These are phyloP conservation scores for Plagodis pulveraria DNA, from an alignment of 2,888 invertebrate genomes.

Conservation along the genomic window DNA sequence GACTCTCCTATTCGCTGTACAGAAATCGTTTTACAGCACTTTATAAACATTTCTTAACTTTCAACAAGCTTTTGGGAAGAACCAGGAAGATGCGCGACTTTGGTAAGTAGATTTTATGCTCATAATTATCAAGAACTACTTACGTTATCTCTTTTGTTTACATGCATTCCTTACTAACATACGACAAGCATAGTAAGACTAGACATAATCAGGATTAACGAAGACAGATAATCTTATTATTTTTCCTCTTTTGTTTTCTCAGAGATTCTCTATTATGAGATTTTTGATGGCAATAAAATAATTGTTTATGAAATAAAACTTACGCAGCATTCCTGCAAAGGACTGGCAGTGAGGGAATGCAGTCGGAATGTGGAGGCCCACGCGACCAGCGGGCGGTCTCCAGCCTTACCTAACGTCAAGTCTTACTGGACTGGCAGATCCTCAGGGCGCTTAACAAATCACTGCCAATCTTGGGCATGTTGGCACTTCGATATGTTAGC, in stretches of 20 bases:
- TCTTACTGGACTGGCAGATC: constrained; percentile 1
- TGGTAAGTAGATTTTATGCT: no score
- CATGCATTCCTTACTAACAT: no score
- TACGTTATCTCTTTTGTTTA: no score
- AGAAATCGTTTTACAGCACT: background rate
- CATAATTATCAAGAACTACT: no score
- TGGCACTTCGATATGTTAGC: background rate
- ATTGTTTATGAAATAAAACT: constrained; percentile 7
- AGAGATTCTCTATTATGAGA: no score
- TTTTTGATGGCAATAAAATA: background rate
- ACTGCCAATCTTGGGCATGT: constrained; percentile 11
- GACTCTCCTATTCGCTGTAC: constrained; percentile 4
- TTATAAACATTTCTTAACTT: background rate
- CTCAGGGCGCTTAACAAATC: constrained; percentile 10
- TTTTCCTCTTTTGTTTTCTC: no score
- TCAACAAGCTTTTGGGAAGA: background rate
- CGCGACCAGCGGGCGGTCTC: constrained; percentile 28
- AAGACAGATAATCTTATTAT: no score
- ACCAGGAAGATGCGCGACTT: no score
- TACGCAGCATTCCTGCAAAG: constrained; percentile 10
- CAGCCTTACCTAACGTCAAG: constrained; percentile 9
- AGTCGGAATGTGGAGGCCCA: constrained; percentile 17
- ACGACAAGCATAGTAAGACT: no score
- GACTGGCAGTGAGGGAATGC: constrained; percentile 18
- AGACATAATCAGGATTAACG: no score